Evolutionary conservation across 2,888 invertebrate genomes (phyloP).

Genomic region (Hypolimnas misippus): DNA sequence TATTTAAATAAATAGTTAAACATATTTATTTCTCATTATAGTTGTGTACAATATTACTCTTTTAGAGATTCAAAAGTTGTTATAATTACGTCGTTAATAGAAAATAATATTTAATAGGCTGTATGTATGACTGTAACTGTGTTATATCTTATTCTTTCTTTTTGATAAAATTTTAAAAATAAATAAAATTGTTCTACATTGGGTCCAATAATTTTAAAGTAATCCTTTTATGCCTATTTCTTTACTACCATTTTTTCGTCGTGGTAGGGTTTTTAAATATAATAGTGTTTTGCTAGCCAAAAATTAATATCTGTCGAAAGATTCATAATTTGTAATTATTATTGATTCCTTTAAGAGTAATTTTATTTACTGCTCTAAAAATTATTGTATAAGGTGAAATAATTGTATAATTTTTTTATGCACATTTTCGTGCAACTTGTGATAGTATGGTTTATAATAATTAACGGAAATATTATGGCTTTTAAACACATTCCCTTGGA

Average conservation of each 20-base stretch:
- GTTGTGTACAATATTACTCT: neutral
- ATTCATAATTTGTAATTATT: neutral
- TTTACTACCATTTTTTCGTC: neutral
- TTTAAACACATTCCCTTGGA: slow-evolving; percentile 60
- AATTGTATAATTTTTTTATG: slow-evolving; percentile 8
- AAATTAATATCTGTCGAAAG: neutral
- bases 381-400: slow-evolving; percentile 6
- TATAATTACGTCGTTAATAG: neutral
- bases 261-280: neutral
- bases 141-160: neutral
- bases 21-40: neutral
- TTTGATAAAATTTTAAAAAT: neutral
- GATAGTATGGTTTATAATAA: slow-evolving; percentile 27
- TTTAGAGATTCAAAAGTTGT: neutral
- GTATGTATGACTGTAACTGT: neutral
- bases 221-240: neutral
- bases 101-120: neutral
- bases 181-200: neutral
- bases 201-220: slow-evolving; percentile 10
- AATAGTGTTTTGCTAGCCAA: neutral
- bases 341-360: slow-evolving; percentile 6
- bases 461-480: slow-evolving; percentile 38
- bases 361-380: slow-evolving; percentile 1
- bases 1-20: neutral
- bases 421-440: slow-evolving; percentile 40